Evolutionary conservation across 2,888 invertebrate species (phyloP), one percentile per base, ranked within the genome.

Genomic region (Polydrusus pterygomalis): DNA sequence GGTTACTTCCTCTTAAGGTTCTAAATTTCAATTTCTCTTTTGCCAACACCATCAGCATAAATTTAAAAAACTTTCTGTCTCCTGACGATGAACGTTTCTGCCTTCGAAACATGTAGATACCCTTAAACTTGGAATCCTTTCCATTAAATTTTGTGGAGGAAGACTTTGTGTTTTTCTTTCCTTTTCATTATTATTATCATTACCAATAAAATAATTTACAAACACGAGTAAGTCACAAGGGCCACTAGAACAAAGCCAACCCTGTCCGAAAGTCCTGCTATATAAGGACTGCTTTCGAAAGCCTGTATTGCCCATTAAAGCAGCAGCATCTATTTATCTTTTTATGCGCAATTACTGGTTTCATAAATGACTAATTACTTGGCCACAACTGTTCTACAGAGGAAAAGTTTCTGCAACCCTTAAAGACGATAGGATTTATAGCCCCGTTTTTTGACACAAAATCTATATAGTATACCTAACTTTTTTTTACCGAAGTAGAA

Each of bases 321-420:
- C 82, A 79, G 81, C 82, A 84, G 85, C 84, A 84, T 85, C 85
- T 87, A 87, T 87, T 87, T 87, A 87, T 87, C 87, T 87, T 87
- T 87, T 87, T 87, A 87, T 86, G 86, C 84, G 86, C 86, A 87
- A 87, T 87, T 87, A 87, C 87, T 84, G 85, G 85, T 84, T 86
- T 86, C 87, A 86, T 87, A 87, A 87, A 87, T 87, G 87, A 87
- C 86, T 87, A 87, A 87, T 87, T 87, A 86, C 85, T 82, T 84
- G 81, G 82, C 84, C 85, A 83, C 85, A 85, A 85, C 85, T 84
- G 85, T 83, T 83, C 82, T 81, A 80, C 81, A 82, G 81, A 82
- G 82, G 82, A 84, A 82, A 85, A 84, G 80, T 81, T 84, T 84
- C 80, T 78, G 82, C 84, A 83, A 84, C 83, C 84, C 85, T 85